These are phyloP conservation scores for Agapornis roseicollis DNA, from an alignment of 2,113 vertebrate genomes.

Conservation along the genomic window DNA sequence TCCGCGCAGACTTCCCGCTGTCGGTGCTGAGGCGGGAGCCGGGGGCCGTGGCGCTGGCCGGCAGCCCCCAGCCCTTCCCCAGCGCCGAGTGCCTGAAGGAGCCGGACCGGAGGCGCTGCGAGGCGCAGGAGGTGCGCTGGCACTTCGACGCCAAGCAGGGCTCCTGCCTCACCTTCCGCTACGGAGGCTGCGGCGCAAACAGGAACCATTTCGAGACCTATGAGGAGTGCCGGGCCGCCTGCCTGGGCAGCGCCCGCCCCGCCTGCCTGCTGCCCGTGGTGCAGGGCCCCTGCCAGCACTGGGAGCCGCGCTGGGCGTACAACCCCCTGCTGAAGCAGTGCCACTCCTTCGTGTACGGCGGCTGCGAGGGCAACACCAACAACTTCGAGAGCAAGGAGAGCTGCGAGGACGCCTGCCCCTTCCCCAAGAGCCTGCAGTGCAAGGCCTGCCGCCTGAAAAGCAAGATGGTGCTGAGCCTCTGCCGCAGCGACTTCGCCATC, in stretches of 20 bases:
- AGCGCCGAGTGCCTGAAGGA: constrained; percentile 85
- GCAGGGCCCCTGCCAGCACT: constrained; percentile 89
- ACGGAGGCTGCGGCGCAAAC: constrained; percentile 79
- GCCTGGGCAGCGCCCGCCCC: constrained; percentile 77
- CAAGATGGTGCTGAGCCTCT: constrained; percentile 90
- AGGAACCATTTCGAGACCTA: constrained; percentile 90
- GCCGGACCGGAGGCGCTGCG: constrained; percentile 78
- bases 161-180: constrained; percentile 85
- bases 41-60: background rate
- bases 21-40: constrained; percentile 83
- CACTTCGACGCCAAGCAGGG: constrained; percentile 83
- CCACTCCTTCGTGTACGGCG: constrained; percentile 89
- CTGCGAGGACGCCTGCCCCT: constrained; percentile 89
- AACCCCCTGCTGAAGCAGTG: constrained; percentile 86
- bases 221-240: constrained; percentile 86
- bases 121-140: constrained; percentile 84
- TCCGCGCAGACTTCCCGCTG: constrained; percentile 89
- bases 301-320: constrained; percentile 93
- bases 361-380: constrained; percentile 92
- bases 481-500: constrained; percentile 94
- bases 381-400: constrained; percentile 86
- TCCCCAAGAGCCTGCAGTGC: constrained; percentile 81
- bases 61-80: constrained; percentile 69
- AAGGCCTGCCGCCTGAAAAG: constrained; percentile 84
- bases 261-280: constrained; percentile 87